Percentiles rank a stretch among this genome's conserved stretches.
Evolutionary conservation across 2,888 invertebrate species (phyloP).

Genomic region (Endotricha flammealis): DNA sequence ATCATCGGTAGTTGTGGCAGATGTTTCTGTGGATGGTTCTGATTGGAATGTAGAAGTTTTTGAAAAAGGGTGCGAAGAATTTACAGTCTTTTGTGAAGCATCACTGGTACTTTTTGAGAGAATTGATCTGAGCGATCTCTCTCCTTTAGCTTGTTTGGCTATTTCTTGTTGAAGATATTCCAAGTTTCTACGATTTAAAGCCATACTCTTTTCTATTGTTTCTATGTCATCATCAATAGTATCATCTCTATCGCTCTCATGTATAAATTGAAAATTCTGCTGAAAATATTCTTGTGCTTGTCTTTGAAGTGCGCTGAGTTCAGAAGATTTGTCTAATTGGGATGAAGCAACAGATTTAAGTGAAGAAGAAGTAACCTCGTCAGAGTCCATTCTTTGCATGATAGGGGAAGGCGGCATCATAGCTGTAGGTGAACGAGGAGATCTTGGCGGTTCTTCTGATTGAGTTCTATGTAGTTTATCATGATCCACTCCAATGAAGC

Average conservation of each 20-base stretch:
- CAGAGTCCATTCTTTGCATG: conserved; percentile 59
- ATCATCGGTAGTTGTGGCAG: conserved; percentile 71
- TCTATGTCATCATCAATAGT: conserved; percentile 73
- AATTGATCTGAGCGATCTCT: conserved; percentile 58
- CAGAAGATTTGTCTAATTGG: conserved; percentile 65
- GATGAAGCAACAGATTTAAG: conserved; percentile 63
- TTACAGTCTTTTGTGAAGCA: conserved; percentile 61
- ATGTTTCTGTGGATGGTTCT: conserved; percentile 74
- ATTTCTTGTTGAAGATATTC: conserved; percentile 75
- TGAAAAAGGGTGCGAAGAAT: conserved; percentile 60
- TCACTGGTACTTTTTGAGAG: conserved; percentile 68
- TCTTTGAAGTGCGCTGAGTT: conserved; percentile 57
- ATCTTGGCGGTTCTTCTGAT: conserved; percentile 89
- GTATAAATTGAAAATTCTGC: conserved; percentile 75
- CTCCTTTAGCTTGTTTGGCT: conserved; percentile 64
- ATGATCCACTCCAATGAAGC: conserved; percentile 77
- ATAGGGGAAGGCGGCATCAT: conserved; percentile 66
- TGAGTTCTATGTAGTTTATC: conserved; percentile 89
- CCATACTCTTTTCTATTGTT: conserved; percentile 74
- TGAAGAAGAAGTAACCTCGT: conserved; percentile 64
- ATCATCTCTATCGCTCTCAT: conserved; percentile 73
- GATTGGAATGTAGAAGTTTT: conserved; percentile 74
- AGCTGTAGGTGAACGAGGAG: conserved; percentile 81
- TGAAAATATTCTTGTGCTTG: conserved; percentile 74
- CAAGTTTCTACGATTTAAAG: conserved; percentile 66